A percentile compares a stretch with the other conserved stretches of the same genome.
phyloP scores from a whole-genome alignment of 2,113 vertebrate species.

The Bos indicus region DNA sequence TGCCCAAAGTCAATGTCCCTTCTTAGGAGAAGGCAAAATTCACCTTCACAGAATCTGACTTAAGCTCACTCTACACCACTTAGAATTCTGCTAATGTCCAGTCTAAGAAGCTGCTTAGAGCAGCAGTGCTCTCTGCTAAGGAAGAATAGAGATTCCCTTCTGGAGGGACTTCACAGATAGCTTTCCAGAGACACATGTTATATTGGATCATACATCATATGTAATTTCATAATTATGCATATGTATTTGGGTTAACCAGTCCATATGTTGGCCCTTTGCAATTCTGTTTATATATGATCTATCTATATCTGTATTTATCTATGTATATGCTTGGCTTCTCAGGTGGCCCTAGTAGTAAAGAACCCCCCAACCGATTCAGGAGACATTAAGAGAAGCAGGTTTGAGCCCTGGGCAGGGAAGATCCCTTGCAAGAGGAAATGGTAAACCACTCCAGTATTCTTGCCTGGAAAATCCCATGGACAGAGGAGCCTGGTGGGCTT shows the following conservation, averaged over 20 bases:
- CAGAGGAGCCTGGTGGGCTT: background rate
- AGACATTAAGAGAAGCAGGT: background rate
- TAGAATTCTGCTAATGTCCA: background rate
- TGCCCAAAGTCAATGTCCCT: background rate
- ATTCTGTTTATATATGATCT: background rate
- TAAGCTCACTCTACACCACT: background rate
- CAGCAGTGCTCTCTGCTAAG: background rate
- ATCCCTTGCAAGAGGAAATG: background rate
- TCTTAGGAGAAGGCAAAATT: background rate
- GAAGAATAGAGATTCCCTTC: background rate
- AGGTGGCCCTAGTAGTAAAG: background rate
- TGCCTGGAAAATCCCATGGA: background rate
- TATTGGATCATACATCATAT: background rate
- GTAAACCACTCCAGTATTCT: background rate
- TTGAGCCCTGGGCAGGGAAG: background rate
- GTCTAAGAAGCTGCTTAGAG: background rate
- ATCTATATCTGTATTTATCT: background rate
- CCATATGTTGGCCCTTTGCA: background rate
- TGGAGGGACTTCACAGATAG: background rate
- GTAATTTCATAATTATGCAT: background rate
- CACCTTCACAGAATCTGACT: background rate
- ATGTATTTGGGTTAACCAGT: background rate
- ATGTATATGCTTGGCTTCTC: background rate
- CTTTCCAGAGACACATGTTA: background rate
- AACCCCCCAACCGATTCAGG: fast-evolving